Evolutionary conservation across 2,113 vertebrate species (phyloP), one percentile per base, ranked within the genome.

Genomic region (Clarias gariepinus): DNA sequence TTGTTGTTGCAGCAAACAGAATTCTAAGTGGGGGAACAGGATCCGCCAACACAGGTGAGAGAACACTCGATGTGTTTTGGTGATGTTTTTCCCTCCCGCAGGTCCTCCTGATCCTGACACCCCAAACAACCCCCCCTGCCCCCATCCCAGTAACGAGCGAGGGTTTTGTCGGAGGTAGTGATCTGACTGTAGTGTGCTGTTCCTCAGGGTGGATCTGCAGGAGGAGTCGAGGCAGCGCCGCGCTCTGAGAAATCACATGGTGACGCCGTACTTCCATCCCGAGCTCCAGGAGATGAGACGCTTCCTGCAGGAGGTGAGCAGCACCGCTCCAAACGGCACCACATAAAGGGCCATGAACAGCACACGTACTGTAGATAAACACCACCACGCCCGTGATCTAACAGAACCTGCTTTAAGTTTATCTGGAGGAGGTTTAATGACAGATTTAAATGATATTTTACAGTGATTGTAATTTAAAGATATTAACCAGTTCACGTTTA

Each of bases 221-320:
- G 93, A 96, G 86, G 95, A 93, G 77, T 89, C 92, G 85, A 82
- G 84, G 0, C 91, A 77, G 0, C 91, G 94, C 84, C 69, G 15
- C 3, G 94, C 95, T 78, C 91, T 98, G 68, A 96, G 86, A 91
- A 94, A 90, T 71, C 93, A 85, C 83, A 85, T 80, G 13, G 30
- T 96, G 86, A 92, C 94, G 57, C 95, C 96, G 0, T 99, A 96
- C 91, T 98, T 98, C 91, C 90, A 92, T 78, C 95, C 95, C 21
- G 96, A 98, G 90, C 63, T 93, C 0, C n/a, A 92, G 88, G 88
- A 88, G 18, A 25, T 82, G 0, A 92, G 91, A 90, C 87, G 90
- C 81, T 63, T 10, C 30, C 86, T 91, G 41, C 89, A 96, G 91
- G 94, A 93, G 92, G 94, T 90, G 36, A 81, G 55, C 8, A 0